Conservation (phyloP, 1,140 invertebrate species). For the Bilobella aurantiaca region DNA sequence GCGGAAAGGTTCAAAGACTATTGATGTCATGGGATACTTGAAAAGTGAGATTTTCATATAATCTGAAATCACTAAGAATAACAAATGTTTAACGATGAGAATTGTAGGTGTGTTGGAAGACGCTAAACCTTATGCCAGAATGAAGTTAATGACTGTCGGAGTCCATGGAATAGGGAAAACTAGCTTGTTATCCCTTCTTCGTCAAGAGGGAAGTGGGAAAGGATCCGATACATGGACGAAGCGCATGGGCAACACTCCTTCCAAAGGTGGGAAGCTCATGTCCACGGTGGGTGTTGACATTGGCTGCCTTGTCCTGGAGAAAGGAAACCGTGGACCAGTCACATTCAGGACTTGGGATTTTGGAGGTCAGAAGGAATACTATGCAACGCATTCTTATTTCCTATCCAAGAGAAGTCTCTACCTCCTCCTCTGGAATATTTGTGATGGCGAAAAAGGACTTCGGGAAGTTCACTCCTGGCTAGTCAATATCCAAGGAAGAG, state of each 20-base stretch:
- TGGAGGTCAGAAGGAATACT: conserved; percentile 93
- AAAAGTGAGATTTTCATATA: conserved; percentile 59
- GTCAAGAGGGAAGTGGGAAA: conserved; percentile 73
- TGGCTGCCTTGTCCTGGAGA: conserved; percentile 82
- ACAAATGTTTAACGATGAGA: not conserved
- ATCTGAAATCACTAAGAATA: too few species aligned
- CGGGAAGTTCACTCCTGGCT: conserved; percentile 88
- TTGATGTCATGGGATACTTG: conserved; percentile 91
- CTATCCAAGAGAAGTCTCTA: conserved; percentile 90
- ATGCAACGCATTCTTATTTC: conserved; percentile 97
- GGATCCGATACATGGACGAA: conserved; percentile 69
- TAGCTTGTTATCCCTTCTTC: conserved; percentile 73
- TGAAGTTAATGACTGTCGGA: conserved; percentile 97
- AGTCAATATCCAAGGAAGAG: conserved; percentile 84
- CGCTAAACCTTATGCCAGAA: conserved; percentile 82
- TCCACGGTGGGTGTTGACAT: conserved; percentile 97
- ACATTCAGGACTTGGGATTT: conserved; percentile 99
- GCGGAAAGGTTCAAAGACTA: conserved; percentile 85
- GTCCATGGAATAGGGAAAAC: conserved; percentile 87
- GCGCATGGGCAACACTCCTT: conserved; percentile 66
- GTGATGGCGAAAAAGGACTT: conserved; percentile 82
- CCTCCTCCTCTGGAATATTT: conserved; percentile 88
- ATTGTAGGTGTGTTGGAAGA: conserved; percentile 62
- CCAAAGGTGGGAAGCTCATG: conserved; percentile 20
- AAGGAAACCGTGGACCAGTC: conserved; percentile 71